Base-by-base conservation (phyloP, 2,888 invertebrate species). In the Lacanobia oleracea region DNA sequence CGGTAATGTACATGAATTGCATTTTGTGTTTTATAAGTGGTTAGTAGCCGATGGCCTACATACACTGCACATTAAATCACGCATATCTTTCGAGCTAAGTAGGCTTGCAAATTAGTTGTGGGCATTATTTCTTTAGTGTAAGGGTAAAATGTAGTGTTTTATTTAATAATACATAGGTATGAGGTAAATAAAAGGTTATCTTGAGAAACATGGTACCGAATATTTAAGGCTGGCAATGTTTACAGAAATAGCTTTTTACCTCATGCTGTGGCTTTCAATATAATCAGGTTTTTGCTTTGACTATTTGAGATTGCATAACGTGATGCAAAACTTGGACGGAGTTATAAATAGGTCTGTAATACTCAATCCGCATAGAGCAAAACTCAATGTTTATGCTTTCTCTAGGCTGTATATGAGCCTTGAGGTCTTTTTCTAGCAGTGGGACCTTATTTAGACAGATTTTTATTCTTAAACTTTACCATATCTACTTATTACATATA, bases 1-100 rank as follows among this genome's bases (percentile, higher is more conserved):
- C 43, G 43, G 14, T 16, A 5, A 14, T 16, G 48, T 66, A 40
- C 48, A 48, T 53, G n/a, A 53, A 80, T 16, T 57, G 33, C 56
- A 77, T 61, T 61, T 71, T 76, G 76, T 75, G 69, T 62, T 80
- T 81, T 65, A 61, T 78, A 68, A 64, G 51, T 65, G 40, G 53
- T 63, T 45, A 14, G 37, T 57, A 56, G 69, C 43, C 45, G 16
- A 80, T 77, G 60, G 18, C 64, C 76, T 60, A 69, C 56, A 50
- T 79, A 33, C 62, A 71, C 53, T 51, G 12, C 60, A 23, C 57
- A 70, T 70, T 77, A 70, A 70, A 77, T 71, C 72, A 81, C 27
- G 62, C 71, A 77, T 77, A 71, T 81, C 62, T 71, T 50, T 43
- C 53, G 37, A 16, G 27, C 33, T 51, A 80, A 75, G 80, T 77